Conservation (phyloP, 2,113 vertebrate species). For the Spizaetus ornatus region DNA sequence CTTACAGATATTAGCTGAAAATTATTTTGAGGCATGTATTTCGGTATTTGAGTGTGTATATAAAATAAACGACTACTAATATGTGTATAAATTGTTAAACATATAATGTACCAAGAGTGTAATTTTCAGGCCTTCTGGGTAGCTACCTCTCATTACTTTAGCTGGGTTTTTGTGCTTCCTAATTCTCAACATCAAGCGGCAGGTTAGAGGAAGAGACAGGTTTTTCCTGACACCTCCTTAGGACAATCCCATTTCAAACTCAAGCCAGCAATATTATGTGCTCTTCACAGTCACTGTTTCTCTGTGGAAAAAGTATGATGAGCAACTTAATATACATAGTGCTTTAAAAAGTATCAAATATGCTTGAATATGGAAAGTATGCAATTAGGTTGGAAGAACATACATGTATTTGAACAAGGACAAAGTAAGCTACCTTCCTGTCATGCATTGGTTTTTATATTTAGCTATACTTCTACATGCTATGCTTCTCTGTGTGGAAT, state of each 20-base stretch:
- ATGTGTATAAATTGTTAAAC: background rate
- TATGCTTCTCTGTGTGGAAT: background rate
- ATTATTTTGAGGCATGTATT: background rate
- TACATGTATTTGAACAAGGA: background rate
- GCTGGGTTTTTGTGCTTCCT: background rate
- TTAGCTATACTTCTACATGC: background rate
- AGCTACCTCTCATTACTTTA: background rate
- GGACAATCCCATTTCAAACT: background rate
- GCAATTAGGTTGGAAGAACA: background rate
- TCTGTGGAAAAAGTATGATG: background rate
- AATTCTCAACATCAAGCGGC: background rate
- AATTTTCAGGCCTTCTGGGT: background rate
- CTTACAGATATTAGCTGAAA: background rate
- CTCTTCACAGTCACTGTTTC: background rate
- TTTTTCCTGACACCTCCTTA: background rate
- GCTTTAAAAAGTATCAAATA: background rate
- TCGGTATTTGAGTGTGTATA: background rate
- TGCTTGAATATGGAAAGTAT: background rate
- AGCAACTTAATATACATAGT: background rate
- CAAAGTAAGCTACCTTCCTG: background rate
- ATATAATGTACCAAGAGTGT: background rate
- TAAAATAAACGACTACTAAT: background rate
- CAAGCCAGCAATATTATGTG: background rate
- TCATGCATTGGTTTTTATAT: background rate
- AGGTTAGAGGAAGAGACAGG: background rate